Base-by-base conservation (phyloP, 2,888 invertebrate species). In the Melipona bicolor region DNA sequence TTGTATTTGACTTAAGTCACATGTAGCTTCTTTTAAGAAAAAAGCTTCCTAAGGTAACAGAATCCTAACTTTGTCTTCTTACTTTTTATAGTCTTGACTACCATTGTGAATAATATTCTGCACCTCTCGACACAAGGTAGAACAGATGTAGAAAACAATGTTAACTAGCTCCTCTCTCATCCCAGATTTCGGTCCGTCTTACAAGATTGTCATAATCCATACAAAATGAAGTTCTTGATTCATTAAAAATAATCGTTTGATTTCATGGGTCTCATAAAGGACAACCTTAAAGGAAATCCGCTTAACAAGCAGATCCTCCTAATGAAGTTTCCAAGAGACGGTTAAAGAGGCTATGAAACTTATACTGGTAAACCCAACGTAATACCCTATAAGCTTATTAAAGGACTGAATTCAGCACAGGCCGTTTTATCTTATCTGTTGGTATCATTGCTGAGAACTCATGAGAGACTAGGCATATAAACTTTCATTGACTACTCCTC, bases 251-350 rank as follows among this genome's bases (percentile, higher is more conserved):
- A 77, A 81, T 65, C 27, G n/a, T 36, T 64, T 43, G 43, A 73
- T 77, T 83, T 74, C 54, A 52, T 13, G 43, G 72, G 68, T n/a
- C 62, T 64, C 52, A 56, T 64, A 77, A 81, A 81, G n/a, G 62
- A 49, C 43, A 62, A 59, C 56, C 72, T 77, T 70, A 67, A 21
- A 19, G 56, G 67, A 64, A 82, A 84, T 84, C 82, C 74, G 83
- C 83, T 84, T 82, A 71, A 78, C 77, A 67, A 43, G 70, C 71
- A 78, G 67, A 82, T 82, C 74, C 54, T 62, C 50, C 61, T 84
- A 84, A 84, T 82, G 70, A 78, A 84, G 78, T 84, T 82, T 75
- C 67, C 62, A 73, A 65, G 54, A 67, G 69, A 24, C 59, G 73
- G 27, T 73, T 81, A 77, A 76, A 27, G 36, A 21, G 73, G 54